Conservation (phyloP, 2,113 vertebrate genomes). For the Tichodroma muraria region DNA sequence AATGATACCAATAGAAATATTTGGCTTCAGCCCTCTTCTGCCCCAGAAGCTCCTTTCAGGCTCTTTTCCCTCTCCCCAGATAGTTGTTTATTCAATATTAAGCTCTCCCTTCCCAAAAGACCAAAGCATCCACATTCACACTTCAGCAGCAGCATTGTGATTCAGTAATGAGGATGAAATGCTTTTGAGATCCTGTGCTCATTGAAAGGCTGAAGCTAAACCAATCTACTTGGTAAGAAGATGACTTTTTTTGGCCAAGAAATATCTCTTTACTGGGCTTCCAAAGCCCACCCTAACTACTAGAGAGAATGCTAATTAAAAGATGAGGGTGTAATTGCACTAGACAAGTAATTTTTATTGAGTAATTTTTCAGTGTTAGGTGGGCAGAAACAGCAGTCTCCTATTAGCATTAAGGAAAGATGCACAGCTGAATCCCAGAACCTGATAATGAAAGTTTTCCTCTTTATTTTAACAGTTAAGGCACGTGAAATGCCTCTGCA, state of each 20-base stretch:
- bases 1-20: neutral
- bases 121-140: neutral
- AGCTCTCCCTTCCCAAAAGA: constrained; percentile 32
- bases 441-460: constrained; percentile 17
- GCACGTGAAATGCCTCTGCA: neutral
- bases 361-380: constrained; percentile 60
- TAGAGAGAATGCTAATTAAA: constrained; percentile 40
- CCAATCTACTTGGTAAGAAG: constrained; percentile 1
- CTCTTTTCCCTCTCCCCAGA: neutral
- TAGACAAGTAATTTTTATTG: constrained; percentile 57
- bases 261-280: neutral
- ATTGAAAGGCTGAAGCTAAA: neutral
- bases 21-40: constrained; percentile 8
- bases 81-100: constrained; percentile 31
- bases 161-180: constrained; percentile 38
- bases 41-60: neutral
- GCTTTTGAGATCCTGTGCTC: neutral
- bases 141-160: neutral
- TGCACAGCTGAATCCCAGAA: constrained; percentile 16
- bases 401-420: neutral
- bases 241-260: constrained; percentile 27
- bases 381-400: neutral
- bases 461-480: constrained; percentile 1
- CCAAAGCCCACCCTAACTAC: neutral
- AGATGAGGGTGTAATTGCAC: constrained; percentile 51